These are phyloP conservation scores for Aphaenogaster rudis DNA, from an alignment of 1,140 invertebrate genomes.

Conservation along the genomic window DNA sequence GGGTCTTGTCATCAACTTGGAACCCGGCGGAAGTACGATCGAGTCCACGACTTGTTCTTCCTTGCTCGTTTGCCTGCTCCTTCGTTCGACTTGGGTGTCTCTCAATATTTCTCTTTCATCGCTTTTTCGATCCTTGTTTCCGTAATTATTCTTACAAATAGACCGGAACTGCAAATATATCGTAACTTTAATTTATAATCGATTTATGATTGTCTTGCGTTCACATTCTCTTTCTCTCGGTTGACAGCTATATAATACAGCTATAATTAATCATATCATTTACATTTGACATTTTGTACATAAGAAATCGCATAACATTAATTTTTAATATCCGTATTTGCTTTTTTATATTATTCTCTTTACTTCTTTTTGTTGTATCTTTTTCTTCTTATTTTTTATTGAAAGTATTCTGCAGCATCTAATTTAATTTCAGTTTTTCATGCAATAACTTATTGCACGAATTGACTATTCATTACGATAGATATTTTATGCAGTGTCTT, in stretches of 20 bases:
- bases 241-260: not conserved
- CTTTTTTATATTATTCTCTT: not conserved
- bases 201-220: not conserved
- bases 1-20: conserved; percentile 44
- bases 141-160: conserved; percentile 49
- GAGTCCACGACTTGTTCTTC: not conserved
- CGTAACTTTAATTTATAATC: not conserved
- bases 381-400: not conserved
- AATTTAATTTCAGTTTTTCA: not conserved
- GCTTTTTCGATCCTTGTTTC: conserved; percentile 6
- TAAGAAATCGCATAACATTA: not conserved
- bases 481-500: not conserved
- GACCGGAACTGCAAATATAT: conserved; percentile 17
- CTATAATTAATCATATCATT: not conserved
- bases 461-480: too few species aligned
- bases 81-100: not conserved
- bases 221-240: not conserved
- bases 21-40: conserved; percentile 51
- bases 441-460: not conserved
- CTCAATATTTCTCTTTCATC: conserved; percentile 13
- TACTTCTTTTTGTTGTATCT: not conserved
- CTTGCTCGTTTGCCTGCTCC: not conserved
- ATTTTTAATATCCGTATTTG: not conserved
- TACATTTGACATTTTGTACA: not conserved
- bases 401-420: not conserved